phyloP scores from a whole-genome alignment of 2,113 vertebrate genomes.

The Azemiops feae region DNA sequence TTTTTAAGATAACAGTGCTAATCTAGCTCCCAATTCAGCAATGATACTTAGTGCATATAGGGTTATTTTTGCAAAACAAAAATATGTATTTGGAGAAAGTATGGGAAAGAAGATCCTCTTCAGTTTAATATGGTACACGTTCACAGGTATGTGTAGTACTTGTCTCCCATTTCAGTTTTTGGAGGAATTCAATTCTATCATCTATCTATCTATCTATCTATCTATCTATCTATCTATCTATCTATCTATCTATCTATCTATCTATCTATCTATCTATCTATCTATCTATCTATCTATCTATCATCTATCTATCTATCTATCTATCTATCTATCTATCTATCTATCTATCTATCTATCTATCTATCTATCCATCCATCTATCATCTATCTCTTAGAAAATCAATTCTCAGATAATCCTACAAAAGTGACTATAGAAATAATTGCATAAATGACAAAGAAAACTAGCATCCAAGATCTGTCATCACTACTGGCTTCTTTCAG shows the following conservation, averaged over 20 bases:
- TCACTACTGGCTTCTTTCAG: not conserved
- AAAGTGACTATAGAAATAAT: not conserved
- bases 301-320: not conserved
- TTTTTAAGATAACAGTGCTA: not conserved
- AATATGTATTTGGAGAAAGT: not conserved
- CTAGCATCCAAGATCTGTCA: not conserved
- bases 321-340: not conserved
- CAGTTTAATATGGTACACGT: not conserved
- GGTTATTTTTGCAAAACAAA: not conserved
- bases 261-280: not conserved
- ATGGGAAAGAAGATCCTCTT: not conserved
- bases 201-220: not conserved
- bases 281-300: not conserved
- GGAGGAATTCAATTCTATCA: not conserved
- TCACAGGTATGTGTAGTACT: not conserved
- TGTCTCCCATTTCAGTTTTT: not conserved
- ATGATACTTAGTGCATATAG: not conserved
- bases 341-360: not conserved
- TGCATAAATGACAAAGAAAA: not conserved
- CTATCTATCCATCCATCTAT: not conserved
- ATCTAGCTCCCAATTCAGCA: not conserved
- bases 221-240: not conserved
- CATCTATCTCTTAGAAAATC: not conserved
- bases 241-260: not conserved
- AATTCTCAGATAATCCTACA: constrained; percentile 14